A percentile compares a stretch with the other conserved stretches of the same genome.
Conservation (phyloP, 2,797 vertebrate species). For the Enteromius viviparus region DNA sequence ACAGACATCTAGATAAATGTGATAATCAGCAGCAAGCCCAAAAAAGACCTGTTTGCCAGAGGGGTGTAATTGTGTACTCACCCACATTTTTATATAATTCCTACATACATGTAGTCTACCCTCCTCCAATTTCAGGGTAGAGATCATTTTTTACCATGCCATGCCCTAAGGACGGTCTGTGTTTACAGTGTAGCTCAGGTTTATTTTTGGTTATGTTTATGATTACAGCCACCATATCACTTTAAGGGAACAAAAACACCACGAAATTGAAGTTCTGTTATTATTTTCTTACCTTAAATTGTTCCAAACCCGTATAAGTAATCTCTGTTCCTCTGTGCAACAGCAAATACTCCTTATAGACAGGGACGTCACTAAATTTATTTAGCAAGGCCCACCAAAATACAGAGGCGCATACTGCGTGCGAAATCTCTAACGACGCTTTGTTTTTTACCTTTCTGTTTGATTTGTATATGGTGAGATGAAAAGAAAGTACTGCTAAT, state of each 20-base stretch:
- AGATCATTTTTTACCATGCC: conserved; percentile 25
- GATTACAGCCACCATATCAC: conserved; percentile 39
- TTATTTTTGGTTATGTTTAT: conserved; percentile 51
- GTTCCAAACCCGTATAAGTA: neutral
- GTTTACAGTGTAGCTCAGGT: conserved; percentile 39
- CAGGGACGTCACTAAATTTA: neutral
- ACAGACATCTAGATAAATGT: conserved; percentile 61
- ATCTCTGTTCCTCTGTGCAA: neutral
- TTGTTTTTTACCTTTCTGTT: neutral
- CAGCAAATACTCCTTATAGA: neutral
- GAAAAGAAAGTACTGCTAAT: neutral
- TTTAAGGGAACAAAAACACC: neutral
- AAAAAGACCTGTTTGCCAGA: conserved; percentile 57
- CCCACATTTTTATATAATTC: conserved; percentile 45
- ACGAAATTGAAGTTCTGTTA: neutral
- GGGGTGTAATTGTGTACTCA: conserved; percentile 44
- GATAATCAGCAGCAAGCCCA: conserved; percentile 56
- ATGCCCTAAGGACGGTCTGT: conserved; percentile 27
- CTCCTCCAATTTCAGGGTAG: neutral
- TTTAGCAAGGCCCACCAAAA: neutral
- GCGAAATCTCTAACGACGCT: neutral
- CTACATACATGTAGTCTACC: conserved; percentile 30
- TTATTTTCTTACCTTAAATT: neutral
- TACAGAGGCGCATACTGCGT: neutral
- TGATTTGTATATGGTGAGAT: neutral